A percentile compares a stretch with the other conserved stretches of the same genome.
Conservation (phyloP, 2,888 invertebrate genomes). For the Elegia similella region DNA sequence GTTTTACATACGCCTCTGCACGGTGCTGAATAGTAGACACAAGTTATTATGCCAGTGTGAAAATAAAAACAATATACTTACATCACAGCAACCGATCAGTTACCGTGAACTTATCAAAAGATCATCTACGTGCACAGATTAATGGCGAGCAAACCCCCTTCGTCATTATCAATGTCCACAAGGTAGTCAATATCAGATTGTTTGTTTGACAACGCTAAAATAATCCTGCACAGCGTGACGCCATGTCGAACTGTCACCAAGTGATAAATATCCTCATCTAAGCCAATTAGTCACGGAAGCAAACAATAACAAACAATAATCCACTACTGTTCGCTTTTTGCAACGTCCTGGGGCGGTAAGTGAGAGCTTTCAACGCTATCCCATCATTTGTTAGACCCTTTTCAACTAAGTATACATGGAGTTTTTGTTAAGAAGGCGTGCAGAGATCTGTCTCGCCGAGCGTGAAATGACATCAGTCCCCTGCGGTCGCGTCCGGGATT, state of each 20-base stretch:
- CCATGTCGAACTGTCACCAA: constrained; percentile 28
- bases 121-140: constrained; percentile 25
- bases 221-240: constrained; percentile 31
- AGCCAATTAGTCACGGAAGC: constrained; percentile 42
- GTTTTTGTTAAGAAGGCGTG: constrained; percentile 27
- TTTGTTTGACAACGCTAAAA: constrained; percentile 28
- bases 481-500: constrained; percentile 46
- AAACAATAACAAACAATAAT: constrained; percentile 54
- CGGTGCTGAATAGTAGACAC: no score
- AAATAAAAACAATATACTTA: not conserved
- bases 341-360: constrained; percentile 52
- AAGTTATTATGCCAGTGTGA: not conserved
- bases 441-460: constrained; percentile 42
- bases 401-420: constrained; percentile 24
- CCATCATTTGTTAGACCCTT: constrained; percentile 15
- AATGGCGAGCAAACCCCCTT: constrained; percentile 28
- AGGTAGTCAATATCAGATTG: constrained; percentile 13
- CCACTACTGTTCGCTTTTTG: constrained; percentile 35
- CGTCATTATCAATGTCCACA: constrained; percentile 26
- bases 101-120: not conserved
- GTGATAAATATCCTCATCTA: constrained; percentile 28
- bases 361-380: constrained; percentile 54
- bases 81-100: not conserved
- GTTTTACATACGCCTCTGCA: no score
- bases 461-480: constrained; percentile 46